These are phyloP conservation scores for Brachionus asplanchnoidis DNA, from an alignment of 1,140 invertebrate species.

Conservation along the genomic window DNA sequence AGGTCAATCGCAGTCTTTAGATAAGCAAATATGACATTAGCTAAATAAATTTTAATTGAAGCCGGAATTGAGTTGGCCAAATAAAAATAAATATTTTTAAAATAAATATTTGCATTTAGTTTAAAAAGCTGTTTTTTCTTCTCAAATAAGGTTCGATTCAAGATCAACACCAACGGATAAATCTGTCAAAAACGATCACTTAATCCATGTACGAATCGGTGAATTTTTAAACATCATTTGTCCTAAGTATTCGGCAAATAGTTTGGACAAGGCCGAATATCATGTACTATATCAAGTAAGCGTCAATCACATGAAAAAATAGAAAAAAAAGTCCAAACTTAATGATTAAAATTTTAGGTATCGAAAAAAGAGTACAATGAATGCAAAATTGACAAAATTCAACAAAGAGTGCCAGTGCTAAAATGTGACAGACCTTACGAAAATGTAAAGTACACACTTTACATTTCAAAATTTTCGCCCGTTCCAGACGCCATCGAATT, in stretches of 20 bases:
- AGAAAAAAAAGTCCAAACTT: not conserved
- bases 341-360: not conserved
- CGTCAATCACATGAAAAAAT: not conserved
- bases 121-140: constrained; percentile 16
- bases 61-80: not conserved
- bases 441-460: constrained; percentile 31
- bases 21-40: not conserved
- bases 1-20: not conserved
- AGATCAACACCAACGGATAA: not conserved
- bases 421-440: constrained; percentile 32
- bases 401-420: not conserved
- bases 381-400: constrained; percentile 23
- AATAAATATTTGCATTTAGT: not conserved
- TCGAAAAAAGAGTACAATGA: constrained; percentile 22
- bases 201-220: constrained; percentile 38
- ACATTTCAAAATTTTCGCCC: constrained; percentile 40
- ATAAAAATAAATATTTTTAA: not conserved
- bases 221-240: constrained; percentile 41
- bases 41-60: not conserved
- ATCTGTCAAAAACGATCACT: constrained; percentile 25
- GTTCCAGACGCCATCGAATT: constrained; percentile 39
- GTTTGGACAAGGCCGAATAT: not conserved
- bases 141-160: constrained; percentile 15
- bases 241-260: constrained; percentile 7
- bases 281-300: constrained; percentile 11